Evolutionary conservation across 2,113 vertebrate species (phyloP).

Genomic region (Sigmodon hispidus): DNA sequence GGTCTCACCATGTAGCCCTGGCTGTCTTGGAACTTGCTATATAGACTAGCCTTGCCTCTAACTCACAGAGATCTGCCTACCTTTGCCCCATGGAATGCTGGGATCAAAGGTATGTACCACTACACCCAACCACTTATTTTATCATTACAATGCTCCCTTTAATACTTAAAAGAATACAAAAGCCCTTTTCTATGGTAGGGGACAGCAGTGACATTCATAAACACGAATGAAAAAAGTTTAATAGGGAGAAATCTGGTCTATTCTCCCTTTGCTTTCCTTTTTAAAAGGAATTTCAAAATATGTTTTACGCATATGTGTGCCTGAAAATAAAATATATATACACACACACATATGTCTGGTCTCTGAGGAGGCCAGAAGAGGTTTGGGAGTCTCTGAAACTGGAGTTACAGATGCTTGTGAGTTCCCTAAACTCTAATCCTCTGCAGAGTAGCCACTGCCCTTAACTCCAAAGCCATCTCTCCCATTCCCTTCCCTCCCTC

Average conservation of each 20-base stretch:
- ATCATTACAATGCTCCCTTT: constrained; percentile 34
- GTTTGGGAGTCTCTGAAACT: neutral
- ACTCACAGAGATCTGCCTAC: neutral
- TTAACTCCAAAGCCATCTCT: neutral
- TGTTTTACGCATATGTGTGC: neutral
- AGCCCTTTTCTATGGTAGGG: neutral
- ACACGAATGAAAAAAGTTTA: constrained; percentile 70
- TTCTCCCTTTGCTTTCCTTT: constrained; percentile 57
- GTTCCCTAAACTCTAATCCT: neutral
- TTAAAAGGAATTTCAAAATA: neutral
- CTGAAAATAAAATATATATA: too few relatives aligned
- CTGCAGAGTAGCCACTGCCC: neutral
- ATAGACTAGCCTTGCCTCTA: neutral
- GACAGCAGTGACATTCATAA: neutral
- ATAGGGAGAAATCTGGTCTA: constrained; percentile 65
- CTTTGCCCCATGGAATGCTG: neutral
- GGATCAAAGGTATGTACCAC: neutral
- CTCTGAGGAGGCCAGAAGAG: neutral
- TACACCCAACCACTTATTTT: neutral
- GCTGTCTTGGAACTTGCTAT: neutral
- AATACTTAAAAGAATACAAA: constrained; percentile 6
- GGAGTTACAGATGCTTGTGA: neutral
- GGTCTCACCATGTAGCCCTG: neutral
- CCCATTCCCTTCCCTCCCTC: neutral
- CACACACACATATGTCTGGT: neutral